phyloP scores from a whole-genome alignment of 2,888 invertebrate species.

The Odontocerum albicorne region DNA sequence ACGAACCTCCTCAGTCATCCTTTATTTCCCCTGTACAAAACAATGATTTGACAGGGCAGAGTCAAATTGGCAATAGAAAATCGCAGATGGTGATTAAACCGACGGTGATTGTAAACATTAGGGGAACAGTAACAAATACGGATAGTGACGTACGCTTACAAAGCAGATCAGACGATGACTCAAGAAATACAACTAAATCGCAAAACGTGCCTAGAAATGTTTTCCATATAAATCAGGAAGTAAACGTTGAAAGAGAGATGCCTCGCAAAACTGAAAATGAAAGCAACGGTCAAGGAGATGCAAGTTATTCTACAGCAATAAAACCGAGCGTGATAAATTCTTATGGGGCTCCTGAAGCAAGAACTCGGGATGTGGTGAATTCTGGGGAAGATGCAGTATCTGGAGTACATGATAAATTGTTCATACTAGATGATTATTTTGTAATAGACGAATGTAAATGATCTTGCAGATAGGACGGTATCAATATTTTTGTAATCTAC shows the following conservation, averaged over 20 bases:
- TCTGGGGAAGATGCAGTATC: background rate
- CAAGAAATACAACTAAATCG: constrained; percentile 38
- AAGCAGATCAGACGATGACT: constrained; percentile 42
- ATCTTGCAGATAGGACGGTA: too few relatives aligned
- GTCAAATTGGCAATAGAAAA: constrained; percentile 54
- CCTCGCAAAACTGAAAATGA: too few relatives aligned
- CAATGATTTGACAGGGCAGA: constrained; percentile 51
- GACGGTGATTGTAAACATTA: constrained; percentile 53
- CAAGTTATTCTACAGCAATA: background rate
- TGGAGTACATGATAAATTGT: background rate
- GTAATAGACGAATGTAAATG: too few relatives aligned
- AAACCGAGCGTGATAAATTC: background rate
- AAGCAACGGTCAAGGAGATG: too few relatives aligned
- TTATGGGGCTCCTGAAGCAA: background rate
- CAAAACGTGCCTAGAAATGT: constrained; percentile 44
- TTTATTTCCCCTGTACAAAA: constrained; percentile 39
- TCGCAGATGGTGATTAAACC: constrained; percentile 54
- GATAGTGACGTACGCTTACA: constrained; percentile 50
- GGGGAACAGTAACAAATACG: constrained; percentile 48
- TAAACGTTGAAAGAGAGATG: constrained; percentile 45
- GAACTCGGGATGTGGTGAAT: background rate
- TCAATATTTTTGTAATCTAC: too few relatives aligned
- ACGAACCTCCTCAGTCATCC: background rate
- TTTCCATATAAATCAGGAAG: constrained; percentile 54
- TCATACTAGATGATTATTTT: constrained; percentile 1